Evolutionary conservation across 2,113 vertebrate species (phyloP).

Genomic region (Stictonetta naevosa): DNA sequence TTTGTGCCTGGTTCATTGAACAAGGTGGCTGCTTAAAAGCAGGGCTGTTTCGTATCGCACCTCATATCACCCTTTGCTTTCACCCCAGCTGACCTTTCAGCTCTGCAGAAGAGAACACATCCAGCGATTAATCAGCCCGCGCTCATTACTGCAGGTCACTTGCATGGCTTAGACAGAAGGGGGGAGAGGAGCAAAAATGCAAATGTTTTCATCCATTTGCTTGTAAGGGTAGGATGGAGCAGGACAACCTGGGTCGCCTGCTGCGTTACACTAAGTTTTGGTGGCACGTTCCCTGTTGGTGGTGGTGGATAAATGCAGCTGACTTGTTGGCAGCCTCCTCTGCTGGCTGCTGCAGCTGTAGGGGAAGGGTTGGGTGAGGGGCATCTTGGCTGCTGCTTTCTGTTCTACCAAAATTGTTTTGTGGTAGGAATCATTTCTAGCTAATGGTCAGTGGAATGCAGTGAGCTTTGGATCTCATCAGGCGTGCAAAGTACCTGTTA

Average conservation of each 20-base stretch:
- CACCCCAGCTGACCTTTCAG: constrained; percentile 30
- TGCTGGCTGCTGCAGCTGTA: background rate
- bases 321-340: background rate
- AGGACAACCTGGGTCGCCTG: background rate
- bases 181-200: constrained; percentile 33
- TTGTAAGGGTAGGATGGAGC: constrained; percentile 33
- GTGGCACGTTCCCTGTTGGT: background rate
- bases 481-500: background rate
- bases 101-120: constrained; percentile 3
- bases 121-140: constrained; percentile 27
- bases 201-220: constrained; percentile 32
- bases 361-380: background rate
- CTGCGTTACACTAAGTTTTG: background rate
- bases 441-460: rapidly evolving
- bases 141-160: constrained; percentile 40
- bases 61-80: constrained; percentile 13
- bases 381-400: background rate
- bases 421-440: background rate
- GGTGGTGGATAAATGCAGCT: background rate
- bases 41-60: background rate
- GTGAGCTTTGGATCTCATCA: background rate
- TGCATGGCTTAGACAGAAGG: background rate
- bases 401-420: background rate
- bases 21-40: constrained; percentile 67
- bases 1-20: constrained; percentile 72